Conservation (phyloP, 2,888 invertebrate species). For the Bembecia ichneumoniformis region DNA sequence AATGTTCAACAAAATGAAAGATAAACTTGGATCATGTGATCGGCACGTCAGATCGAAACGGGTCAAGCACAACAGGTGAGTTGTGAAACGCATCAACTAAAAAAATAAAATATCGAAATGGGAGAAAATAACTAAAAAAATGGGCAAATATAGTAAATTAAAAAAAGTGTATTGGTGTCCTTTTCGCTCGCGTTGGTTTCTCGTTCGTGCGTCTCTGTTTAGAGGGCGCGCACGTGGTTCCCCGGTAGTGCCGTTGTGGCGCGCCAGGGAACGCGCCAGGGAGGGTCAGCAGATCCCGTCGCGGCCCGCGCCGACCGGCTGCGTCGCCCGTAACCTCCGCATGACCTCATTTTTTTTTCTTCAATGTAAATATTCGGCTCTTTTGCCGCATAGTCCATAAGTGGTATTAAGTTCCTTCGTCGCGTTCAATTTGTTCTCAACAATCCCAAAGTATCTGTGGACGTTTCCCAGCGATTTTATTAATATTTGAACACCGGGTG, state of each 20-base stretch:
- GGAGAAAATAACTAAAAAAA: slow-evolving; percentile 70
- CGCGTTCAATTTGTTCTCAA: slow-evolving; percentile 32
- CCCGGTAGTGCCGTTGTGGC: slow-evolving; percentile 34
- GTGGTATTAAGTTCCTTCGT: slow-evolving; percentile 68
- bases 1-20: too few relatives aligned
- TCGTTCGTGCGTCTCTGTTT: slow-evolving; percentile 37
- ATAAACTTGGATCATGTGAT: slow-evolving; percentile 62
- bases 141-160: slow-evolving; percentile 69
- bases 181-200: slow-evolving; percentile 19
- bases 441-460: slow-evolving; percentile 32
- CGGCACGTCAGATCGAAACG: slow-evolving; percentile 61
- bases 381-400: slow-evolving; percentile 69
- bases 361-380: slow-evolving; percentile 71
- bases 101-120: slow-evolving; percentile 73
- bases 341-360: slow-evolving; percentile 71
- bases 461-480: slow-evolving; percentile 33
- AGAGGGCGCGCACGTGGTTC: slow-evolving; percentile 62
- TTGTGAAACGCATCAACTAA: slow-evolving; percentile 69
- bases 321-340: slow-evolving; percentile 70
- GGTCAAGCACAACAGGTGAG: slow-evolving; percentile 73
- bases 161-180: slow-evolving; percentile 57
- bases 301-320: slow-evolving; percentile 69
- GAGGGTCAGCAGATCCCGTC: slow-evolving; percentile 50
- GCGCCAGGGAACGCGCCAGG: slow-evolving; percentile 20
- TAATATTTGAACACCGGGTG: not conserved